Percentiles rank a stretch among this genome's conserved stretches.
phyloP scores from a whole-genome alignment of 37 sponge, comb jelly and placozoan genomes.

The Halichondria panicea region DNA sequence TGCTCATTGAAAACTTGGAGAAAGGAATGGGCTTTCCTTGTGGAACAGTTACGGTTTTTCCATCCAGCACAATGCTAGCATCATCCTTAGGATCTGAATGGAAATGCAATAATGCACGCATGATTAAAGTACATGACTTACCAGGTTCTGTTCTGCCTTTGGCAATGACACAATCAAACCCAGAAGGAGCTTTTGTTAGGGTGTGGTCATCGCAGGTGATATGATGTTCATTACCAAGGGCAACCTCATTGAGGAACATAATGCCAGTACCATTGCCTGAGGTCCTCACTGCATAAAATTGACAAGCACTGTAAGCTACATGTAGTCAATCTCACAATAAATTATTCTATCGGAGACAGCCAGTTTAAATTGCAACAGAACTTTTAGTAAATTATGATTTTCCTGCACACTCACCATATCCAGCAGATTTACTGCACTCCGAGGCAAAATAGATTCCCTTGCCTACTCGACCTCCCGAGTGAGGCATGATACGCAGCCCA shows the following conservation, averaged over 20 bases:
- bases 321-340: no score
- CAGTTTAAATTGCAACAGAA: no score
- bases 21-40: slow-evolving; percentile 72
- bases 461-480: slow-evolving; percentile 92
- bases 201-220: slow-evolving; percentile 74
- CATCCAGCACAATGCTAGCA: slow-evolving; percentile 50
- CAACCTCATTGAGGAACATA: slow-evolving; percentile 92
- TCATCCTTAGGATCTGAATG: slow-evolving; percentile 72
- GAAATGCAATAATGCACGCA: not conserved
- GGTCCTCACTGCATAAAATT: slow-evolving; percentile 74
- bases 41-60: slow-evolving; percentile 70
- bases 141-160: slow-evolving; percentile 90
- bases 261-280: slow-evolving; percentile 63
- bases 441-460: slow-evolving; percentile 93
- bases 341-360: no score
- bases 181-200: slow-evolving; percentile 62
- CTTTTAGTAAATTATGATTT: not conserved
- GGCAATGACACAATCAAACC: slow-evolving; percentile 82
- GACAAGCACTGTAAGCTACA: no score
- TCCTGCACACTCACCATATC: slow-evolving; percentile 66
- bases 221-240: slow-evolving; percentile 80
- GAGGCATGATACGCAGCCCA: slow-evolving; percentile 93
- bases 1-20: slow-evolving; percentile 37
- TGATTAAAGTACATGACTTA: no score
- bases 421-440: slow-evolving; percentile 88